Conservation (phyloP, 2,888 invertebrate species). For the Trichacis sp. region DNA sequence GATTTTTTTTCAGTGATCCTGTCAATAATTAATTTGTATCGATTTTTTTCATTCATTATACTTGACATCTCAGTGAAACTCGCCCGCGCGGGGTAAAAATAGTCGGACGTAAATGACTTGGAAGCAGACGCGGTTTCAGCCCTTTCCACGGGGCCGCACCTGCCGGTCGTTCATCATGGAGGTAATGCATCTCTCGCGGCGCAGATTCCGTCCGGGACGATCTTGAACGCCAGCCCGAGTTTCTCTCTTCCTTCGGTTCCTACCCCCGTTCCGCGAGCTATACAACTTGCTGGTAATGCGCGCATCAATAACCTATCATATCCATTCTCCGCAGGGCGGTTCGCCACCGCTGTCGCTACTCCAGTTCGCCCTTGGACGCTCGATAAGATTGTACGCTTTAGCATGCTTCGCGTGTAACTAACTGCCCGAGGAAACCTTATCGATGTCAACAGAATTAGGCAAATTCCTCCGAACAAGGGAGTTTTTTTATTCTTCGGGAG, state of each 20-base stretch:
- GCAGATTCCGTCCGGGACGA: conserved; percentile 42
- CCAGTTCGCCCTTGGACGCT: too few relatives aligned
- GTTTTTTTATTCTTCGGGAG: too few relatives aligned
- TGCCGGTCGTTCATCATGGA: conserved; percentile 60
- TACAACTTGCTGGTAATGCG: conserved; percentile 57
- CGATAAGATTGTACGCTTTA: too few relatives aligned
- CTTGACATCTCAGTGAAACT: too few relatives aligned
- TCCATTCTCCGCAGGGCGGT: conserved; percentile 47
- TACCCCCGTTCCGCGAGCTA: conserved; percentile 46
- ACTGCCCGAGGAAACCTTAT: too few relatives aligned
- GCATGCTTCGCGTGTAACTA: too few relatives aligned
- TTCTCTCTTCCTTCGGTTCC: too few relatives aligned
- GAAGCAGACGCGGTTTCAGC: conserved; percentile 9
- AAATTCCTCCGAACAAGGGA: too few relatives aligned
- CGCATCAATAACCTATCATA: conserved; percentile 65
- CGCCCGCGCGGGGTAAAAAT: conserved; percentile 10
- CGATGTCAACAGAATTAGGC: too few relatives aligned
- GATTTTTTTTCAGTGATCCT: too few relatives aligned
- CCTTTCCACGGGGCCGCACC: conserved; percentile 49
- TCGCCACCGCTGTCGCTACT: conserved; percentile 1
- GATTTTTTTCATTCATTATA: too few relatives aligned
- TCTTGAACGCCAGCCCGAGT: conserved; percentile 46
- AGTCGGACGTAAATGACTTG: conserved; percentile 14
- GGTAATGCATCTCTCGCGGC: conserved; percentile 55
- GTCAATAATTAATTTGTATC: too few relatives aligned